A percentile compares a stretch with the other conserved stretches of the same genome.
These are phyloP conservation scores for Penaeus japonicus DNA, from an alignment of 1,140 invertebrate species.

Conservation along the genomic window DNA sequence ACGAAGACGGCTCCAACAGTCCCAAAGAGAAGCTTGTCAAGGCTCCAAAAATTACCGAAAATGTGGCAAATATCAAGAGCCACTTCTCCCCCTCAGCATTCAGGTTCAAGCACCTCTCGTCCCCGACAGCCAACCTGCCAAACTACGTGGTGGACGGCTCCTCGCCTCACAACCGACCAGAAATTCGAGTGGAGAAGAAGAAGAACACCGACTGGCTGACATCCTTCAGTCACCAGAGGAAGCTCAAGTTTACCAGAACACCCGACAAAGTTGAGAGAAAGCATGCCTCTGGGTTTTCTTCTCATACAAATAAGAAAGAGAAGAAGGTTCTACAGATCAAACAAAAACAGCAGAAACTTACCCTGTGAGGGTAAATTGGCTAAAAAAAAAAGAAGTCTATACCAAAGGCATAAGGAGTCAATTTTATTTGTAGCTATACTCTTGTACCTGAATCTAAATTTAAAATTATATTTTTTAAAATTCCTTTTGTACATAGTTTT, in stretches of 20 bases:
- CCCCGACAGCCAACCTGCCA: conserved; percentile 78
- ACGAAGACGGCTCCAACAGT: too few species aligned
- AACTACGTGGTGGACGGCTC: conserved; percentile 79
- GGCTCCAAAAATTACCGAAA: too few species aligned
- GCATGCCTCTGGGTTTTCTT: too few species aligned
- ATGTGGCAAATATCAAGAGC: neutral
- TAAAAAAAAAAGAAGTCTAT: neutral
- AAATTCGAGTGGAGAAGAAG: conserved; percentile 39
- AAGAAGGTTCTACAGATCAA: neutral
- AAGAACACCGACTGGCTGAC: conserved; percentile 47
- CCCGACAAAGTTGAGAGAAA: conserved; percentile 16
- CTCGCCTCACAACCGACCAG: conserved; percentile 71
- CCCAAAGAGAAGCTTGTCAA: too few species aligned
- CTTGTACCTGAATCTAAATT: neutral
- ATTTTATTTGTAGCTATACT: too few species aligned
- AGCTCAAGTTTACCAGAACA: conserved; percentile 34
- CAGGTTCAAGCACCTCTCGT: conserved; percentile 63
- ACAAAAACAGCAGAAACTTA: neutral
- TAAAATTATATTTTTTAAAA: too few species aligned
- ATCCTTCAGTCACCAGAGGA: conserved; percentile 41
- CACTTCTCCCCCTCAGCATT: neutral
- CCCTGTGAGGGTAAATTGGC: neutral
- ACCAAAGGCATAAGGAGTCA: conserved; percentile 11
- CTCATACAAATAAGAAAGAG: neutral
- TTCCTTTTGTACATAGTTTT: too few species aligned